Evolutionary conservation across 1,140 invertebrate genomes (phyloP).

Genomic region (Helicoverpa zea): DNA sequence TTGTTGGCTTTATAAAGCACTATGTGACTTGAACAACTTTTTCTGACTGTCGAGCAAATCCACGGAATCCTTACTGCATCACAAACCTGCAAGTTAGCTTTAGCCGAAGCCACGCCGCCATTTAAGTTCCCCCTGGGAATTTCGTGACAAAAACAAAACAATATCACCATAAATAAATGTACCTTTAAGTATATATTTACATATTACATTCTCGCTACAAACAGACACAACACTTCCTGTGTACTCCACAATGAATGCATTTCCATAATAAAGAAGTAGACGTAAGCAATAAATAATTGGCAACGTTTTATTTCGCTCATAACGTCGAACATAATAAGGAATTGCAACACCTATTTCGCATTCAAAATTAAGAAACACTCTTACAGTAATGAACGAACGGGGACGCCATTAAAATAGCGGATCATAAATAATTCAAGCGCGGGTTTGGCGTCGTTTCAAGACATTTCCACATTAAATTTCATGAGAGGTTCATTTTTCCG

Average conservation of each 20-base stretch:
- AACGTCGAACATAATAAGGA: conserved; percentile 55
- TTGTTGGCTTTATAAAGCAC: conserved; percentile 8
- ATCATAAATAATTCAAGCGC: conserved; percentile 84
- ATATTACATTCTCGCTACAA: conserved; percentile 43
- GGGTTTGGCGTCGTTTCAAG: conserved; percentile 85
- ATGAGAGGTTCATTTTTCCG: conserved; percentile 85
- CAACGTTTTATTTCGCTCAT: conserved; percentile 24
- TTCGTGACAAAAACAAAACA: conserved; percentile 45
- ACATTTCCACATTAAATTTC: conserved; percentile 86
- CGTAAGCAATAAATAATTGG: conserved; percentile 41
- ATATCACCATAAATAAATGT: conserved; percentile 43
- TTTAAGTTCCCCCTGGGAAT: conserved; percentile 38
- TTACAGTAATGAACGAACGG: conserved; percentile 80
- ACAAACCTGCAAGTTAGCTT: conserved; percentile 44
- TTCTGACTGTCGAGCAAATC: conserved; percentile 46
- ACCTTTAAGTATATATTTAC: conserved; percentile 30
- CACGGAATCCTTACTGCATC: conserved; percentile 30
- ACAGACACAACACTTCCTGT: conserved; percentile 31
- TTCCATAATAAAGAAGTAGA: conserved; percentile 37
- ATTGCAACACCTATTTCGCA: conserved; percentile 60
- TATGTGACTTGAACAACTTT: conserved; percentile 37
- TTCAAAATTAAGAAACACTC: conserved; percentile 84
- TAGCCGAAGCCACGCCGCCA: conserved; percentile 23
- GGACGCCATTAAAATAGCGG: conserved; percentile 83
- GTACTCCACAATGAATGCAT: conserved; percentile 46